phyloP scores from a whole-genome alignment of 2,888 invertebrate species.

The Ochropleura plecta region DNA sequence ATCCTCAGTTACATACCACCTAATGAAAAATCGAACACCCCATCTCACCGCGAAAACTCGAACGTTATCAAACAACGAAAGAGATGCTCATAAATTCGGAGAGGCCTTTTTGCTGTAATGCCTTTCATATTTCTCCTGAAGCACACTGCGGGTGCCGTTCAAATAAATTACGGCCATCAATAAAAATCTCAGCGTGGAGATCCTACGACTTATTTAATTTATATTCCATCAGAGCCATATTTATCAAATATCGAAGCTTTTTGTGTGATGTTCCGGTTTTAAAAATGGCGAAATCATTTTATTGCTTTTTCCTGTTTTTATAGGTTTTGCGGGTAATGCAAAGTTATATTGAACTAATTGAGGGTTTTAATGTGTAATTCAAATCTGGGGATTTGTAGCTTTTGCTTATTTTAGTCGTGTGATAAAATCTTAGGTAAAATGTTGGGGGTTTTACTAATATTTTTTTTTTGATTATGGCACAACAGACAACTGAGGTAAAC shows the following conservation, averaged over 20 bases:
- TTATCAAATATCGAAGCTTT: slow-evolving; percentile 86
- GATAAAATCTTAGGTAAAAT: slow-evolving; percentile 23
- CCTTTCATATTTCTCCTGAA: slow-evolving; percentile 89
- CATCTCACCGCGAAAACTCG: slow-evolving; percentile 69
- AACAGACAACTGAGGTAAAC: neutral
- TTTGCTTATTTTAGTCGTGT: slow-evolving; percentile 5
- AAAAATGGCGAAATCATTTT: slow-evolving; percentile 66
- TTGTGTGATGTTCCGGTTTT: slow-evolving; percentile 70
- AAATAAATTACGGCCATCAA: slow-evolving; percentile 90
- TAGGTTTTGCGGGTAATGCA: slow-evolving; percentile 4
- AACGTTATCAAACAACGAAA: slow-evolving; percentile 85
- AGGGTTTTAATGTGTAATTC: slow-evolving; percentile 32
- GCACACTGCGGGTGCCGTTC: slow-evolving; percentile 89
- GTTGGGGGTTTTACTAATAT: slow-evolving; percentile 1
- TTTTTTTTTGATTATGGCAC: neutral
- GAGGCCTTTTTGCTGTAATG: slow-evolving; percentile 90
- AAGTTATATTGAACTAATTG: slow-evolving; percentile 35
- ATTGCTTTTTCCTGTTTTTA: slow-evolving; percentile 44
- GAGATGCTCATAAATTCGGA: slow-evolving; percentile 89
- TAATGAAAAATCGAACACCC: slow-evolving; percentile 59
- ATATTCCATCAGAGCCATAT: slow-evolving; percentile 88
- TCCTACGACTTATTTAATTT: slow-evolving; percentile 90
- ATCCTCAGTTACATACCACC: too few species aligned
- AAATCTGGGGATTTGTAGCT: slow-evolving; percentile 13
- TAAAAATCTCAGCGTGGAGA: slow-evolving; percentile 88